Percentiles rank a stretch among this genome's conserved stretches.
Evolutionary conservation across 1,140 invertebrate species (phyloP).

Genomic region (Drosophila suzukii): DNA sequence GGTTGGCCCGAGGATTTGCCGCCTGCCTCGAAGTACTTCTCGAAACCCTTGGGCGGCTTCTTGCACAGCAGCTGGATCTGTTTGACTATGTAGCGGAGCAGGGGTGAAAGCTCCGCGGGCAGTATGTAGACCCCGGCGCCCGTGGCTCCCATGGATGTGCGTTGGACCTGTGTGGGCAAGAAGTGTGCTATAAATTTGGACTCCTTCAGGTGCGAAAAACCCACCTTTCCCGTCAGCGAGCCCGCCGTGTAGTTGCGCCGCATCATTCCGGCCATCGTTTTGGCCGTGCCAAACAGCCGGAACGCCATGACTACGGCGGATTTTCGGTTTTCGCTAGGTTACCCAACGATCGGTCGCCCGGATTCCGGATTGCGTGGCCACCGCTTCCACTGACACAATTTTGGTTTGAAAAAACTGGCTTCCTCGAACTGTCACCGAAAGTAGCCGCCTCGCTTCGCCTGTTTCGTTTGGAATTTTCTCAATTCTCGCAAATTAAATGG

Average conservation of each 20-base stretch:
- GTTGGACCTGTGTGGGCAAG: slow-evolving; percentile 32
- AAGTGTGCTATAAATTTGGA: too few relatives aligned
- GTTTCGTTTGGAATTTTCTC: slow-evolving; percentile 40
- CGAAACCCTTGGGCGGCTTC: slow-evolving; percentile 93
- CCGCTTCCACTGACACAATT: slow-evolving; percentile 49
- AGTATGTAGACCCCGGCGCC: slow-evolving; percentile 22
- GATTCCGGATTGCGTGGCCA: slow-evolving; percentile 12
- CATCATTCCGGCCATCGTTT: slow-evolving; percentile 62
- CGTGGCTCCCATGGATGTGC: slow-evolving; percentile 25
- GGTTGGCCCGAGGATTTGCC: slow-evolving; percentile 62
- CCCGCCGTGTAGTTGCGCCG: slow-evolving; percentile 62
- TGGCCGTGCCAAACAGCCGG: slow-evolving; percentile 70
- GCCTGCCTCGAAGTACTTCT: slow-evolving; percentile 92
- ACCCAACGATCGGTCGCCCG: slow-evolving; percentile 65
- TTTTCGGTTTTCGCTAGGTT: slow-evolving; percentile 52
- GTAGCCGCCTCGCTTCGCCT: slow-evolving; percentile 48
- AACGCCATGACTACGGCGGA: slow-evolving; percentile 64
- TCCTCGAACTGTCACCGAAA: slow-evolving; percentile 5
- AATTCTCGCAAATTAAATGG: slow-evolving; percentile 26
- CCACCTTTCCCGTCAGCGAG: slow-evolving; percentile 40
- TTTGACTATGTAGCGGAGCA: slow-evolving; percentile 66
- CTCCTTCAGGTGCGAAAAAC: not conserved
- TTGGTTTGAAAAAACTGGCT: slow-evolving; percentile 32
- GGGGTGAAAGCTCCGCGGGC: slow-evolving; percentile 51
- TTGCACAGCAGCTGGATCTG: slow-evolving; percentile 76